phyloP scores from a whole-genome alignment of 2,113 vertebrate genomes.

The Varanus salvator region DNA sequence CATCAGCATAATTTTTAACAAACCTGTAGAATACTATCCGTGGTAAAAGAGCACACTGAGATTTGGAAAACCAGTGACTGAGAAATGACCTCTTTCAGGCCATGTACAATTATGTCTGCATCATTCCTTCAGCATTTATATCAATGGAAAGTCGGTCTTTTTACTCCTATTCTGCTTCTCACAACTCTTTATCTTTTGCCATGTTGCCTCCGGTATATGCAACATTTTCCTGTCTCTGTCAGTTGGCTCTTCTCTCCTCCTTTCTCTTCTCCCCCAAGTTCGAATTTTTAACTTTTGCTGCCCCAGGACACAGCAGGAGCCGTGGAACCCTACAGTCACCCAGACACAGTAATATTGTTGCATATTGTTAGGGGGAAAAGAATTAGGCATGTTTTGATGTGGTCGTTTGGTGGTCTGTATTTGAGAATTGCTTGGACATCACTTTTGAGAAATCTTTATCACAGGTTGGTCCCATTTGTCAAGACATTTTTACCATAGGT shows the following conservation, averaged over 20 bases:
- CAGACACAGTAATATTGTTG: neutral
- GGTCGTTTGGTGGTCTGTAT: too few species aligned
- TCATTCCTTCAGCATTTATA: neutral
- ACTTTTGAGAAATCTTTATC: too few species aligned
- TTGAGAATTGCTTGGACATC: too few species aligned
- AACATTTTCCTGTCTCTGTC: neutral
- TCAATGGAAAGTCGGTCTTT: neutral
- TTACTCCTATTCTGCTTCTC: neutral
- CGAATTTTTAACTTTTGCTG: neutral
- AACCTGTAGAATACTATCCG: conserved; percentile 4
- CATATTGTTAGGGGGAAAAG: neutral
- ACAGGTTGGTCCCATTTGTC: too few species aligned
- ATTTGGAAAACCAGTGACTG: conserved; percentile 13
- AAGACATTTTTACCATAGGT: too few species aligned
- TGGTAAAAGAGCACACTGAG: conserved; percentile 1
- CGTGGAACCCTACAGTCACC: neutral
- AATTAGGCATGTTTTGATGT: neutral
- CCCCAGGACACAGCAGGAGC: neutral
- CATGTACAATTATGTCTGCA: neutral
- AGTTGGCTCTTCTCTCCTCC: neutral
- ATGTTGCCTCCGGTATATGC: neutral
- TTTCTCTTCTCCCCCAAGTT: too few species aligned
- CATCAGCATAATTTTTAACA: neutral
- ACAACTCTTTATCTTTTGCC: neutral
- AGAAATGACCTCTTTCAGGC: conserved; percentile 1